Evolutionary conservation across 2,113 vertebrate species (phyloP), one percentile per base, ranked within the genome.

Genomic region (Girardinichthys multiradiatus): DNA sequence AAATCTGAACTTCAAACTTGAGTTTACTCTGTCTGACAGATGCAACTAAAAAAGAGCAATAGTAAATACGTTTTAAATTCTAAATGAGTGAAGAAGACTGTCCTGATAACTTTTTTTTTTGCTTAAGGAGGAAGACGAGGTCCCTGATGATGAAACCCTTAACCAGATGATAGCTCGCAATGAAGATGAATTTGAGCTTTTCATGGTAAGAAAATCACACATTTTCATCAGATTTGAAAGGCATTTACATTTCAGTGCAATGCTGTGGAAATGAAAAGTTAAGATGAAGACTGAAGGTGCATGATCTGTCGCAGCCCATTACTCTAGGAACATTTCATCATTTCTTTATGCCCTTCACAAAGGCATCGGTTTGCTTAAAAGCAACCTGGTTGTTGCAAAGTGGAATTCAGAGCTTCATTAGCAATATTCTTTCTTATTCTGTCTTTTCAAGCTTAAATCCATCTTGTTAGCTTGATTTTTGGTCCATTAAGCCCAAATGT

Each of bases 151-250:
- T 0, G 98, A 99, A 79, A 99, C 98, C 0, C 97, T 99, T 17
- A 99, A 99, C 79, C 98, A 99, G 90, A 99, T 99, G 98, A 99
- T 99, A 0, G 98, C 98, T 1, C 94, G 98, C 57, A 96, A 95
- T 0, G 98, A 99, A 68, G 98, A 99, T 76, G 97, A 99, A 75
- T 99, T 99, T 29, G 98, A 99, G 72, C 94, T 97, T 13, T 99
- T 97, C 88, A 99, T 99, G 98, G 98, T 99, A 58, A 94, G 95
- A 66, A 28, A 76, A n/a, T 12, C 3, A 3, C 12, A 27, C 2
- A 0, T 39, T 27, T 11, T 13, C 27, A 8, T 0, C 1, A 30
- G 3, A 33, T 30, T 19, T 13, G 26, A 28, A 24, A 39, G 1
- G 26, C 27, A 28, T 57, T 54, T 45, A 35, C 28, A 65, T 35